These are phyloP conservation scores for Melanostoma mellinum DNA, from an alignment of 2,888 invertebrate genomes.

Conservation along the genomic window DNA sequence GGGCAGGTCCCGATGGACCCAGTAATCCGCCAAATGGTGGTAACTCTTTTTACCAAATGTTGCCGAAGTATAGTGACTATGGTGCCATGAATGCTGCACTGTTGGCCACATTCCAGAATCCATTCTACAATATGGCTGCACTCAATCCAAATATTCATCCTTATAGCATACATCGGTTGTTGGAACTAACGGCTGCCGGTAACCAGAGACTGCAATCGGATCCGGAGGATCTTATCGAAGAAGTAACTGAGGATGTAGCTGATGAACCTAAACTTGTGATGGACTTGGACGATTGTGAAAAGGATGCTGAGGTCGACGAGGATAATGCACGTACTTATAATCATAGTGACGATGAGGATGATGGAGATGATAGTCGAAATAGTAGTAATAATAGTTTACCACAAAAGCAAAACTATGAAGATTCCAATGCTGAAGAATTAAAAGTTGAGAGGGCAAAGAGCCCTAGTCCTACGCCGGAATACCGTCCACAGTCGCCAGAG, in stretches of 20 bases:
- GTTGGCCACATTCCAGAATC: conserved; percentile 82
- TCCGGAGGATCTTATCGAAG: conserved; percentile 85
- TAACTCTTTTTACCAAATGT: conserved; percentile 85
- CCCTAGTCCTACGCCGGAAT: conserved; percentile 78
- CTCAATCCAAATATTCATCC: conserved; percentile 81
- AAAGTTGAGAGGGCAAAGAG: conserved; percentile 39
- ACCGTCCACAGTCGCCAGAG: conserved; percentile 82
- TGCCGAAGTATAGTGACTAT: conserved; percentile 86
- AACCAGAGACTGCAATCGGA: conserved; percentile 80
- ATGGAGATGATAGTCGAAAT: conserved; percentile 62
- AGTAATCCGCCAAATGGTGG: conserved; percentile 82
- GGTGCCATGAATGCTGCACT: conserved; percentile 85
- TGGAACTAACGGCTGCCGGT: conserved; percentile 80
- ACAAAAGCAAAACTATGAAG: conserved; percentile 59
- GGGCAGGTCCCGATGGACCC: conserved; percentile 72
- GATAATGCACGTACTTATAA: conserved; percentile 83
- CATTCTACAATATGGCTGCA: conserved; percentile 80
- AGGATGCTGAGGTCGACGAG: conserved; percentile 77
- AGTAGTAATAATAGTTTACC: conserved; percentile 65
- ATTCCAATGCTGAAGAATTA: conserved; percentile 53
- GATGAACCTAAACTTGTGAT: conserved; percentile 86
- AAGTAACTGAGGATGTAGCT: conserved; percentile 85
- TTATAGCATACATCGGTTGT: conserved; percentile 80
- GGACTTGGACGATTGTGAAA: conserved; percentile 86
- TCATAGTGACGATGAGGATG: conserved; percentile 63